Base-by-base conservation (phyloP, 2,888 invertebrate species). In the Orchesellides sinensis region DNA sequence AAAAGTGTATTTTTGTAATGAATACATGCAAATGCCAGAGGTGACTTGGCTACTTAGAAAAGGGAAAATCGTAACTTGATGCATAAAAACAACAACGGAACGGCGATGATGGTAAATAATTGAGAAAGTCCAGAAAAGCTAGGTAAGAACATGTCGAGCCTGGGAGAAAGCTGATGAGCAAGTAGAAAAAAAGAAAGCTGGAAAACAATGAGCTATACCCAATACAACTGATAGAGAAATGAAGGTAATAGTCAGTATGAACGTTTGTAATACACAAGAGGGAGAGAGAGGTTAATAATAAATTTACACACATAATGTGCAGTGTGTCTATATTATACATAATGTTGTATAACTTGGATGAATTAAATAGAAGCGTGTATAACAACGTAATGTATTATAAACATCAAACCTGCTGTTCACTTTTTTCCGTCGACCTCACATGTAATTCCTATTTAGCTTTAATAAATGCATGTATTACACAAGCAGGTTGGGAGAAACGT, bases 1-100 rank as follows among this genome's bases (percentile, higher is more conserved):
- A n/a, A n/a, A n/a, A n/a, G n/a, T n/a, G n/a, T n/a, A n/a, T n/a
- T n/a, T n/a, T n/a, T n/a, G n/a, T n/a, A n/a, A n/a, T n/a, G n/a
- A n/a, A n/a, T n/a, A n/a, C n/a, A n/a, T n/a, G 56, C 4, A 59
- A 59, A 59, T 59, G 59, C 32, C 59, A 56, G 56, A 59, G 59
- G 59, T 59, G n/a, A n/a, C n/a, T n/a, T n/a, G 32, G 17, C 52
- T 21, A 59, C 17, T 59, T 29, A 29, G 3, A n/a, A 59, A 59
- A 59, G 23, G 54, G 23, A 59, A 59, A 59, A 59, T 56, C 17
- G 59, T 59, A 59, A 59, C 59, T 17, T 59, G 59, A 59, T 59
- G 59, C 59, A 59, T 56, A 6, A 35, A 35, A 35, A 12, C 6
- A 35, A 12, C 8, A 35, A 12, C 8, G n/a, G n/a, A n/a, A n/a